phyloP scores from a whole-genome alignment of 2,888 invertebrate species.

The Cremastinae sp. region DNA sequence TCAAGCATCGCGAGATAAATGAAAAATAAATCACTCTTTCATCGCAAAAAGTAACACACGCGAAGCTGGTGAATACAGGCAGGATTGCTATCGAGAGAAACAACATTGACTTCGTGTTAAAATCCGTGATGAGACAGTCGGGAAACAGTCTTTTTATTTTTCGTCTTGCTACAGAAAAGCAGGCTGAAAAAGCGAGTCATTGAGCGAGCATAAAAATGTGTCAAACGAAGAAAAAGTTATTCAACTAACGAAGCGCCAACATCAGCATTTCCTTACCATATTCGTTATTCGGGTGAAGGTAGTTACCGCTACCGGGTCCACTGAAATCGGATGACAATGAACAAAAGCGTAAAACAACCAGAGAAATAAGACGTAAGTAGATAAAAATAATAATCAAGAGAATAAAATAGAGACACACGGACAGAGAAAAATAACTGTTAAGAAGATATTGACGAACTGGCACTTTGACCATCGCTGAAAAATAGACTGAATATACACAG shows the following conservation, averaged over 20 bases:
- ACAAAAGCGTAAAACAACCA: slow-evolving; percentile 72
- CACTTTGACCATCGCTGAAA: slow-evolving; percentile 34
- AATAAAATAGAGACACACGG: not conserved
- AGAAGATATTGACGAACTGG: slow-evolving; percentile 27
- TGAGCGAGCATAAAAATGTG: slow-evolving; percentile 8
- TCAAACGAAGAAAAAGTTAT: not conserved
- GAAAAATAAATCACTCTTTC: too few relatives aligned
- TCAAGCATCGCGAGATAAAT: not conserved
- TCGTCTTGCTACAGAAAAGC: slow-evolving; percentile 21
- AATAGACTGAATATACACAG: slow-evolving; percentile 4
- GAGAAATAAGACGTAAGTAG: slow-evolving; percentile 38
- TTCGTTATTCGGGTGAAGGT: slow-evolving; percentile 80
- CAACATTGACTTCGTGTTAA: slow-evolving; percentile 3
- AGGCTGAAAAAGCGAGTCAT: slow-evolving; percentile 8
- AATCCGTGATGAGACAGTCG: slow-evolving; percentile 12
- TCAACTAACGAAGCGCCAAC: slow-evolving; percentile 71
- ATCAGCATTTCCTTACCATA: slow-evolving; percentile 77
- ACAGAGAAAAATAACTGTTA: slow-evolving; percentile 31
- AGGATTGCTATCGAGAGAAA: not conserved
- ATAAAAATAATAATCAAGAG: not conserved
- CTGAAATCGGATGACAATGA: slow-evolving; percentile 79
- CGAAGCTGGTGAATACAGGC: too few relatives aligned
- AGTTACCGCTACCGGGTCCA: slow-evolving; percentile 80
- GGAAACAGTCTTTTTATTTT: slow-evolving; percentile 13
- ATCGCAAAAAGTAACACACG: too few relatives aligned